phyloP scores from a whole-genome alignment of 2,888 invertebrate species.

The Eumerus sabulonum region DNA sequence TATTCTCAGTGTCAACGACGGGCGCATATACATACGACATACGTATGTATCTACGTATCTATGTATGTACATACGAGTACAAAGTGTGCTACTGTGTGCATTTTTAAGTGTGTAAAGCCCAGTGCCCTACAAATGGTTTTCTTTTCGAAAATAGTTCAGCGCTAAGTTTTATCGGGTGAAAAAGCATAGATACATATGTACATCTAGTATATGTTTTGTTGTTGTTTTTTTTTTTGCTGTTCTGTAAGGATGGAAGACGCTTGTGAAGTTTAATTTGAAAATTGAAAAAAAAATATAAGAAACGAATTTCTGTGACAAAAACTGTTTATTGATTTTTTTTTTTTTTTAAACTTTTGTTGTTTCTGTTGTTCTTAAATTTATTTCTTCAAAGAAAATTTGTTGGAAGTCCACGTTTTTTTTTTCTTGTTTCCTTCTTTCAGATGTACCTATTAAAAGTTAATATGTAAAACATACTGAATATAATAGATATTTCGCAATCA shows the following conservation, averaged over 20 bases:
- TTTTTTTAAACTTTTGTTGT: too few relatives aligned
- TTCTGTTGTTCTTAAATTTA: too few relatives aligned
- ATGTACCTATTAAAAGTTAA: slow-evolving; percentile 63
- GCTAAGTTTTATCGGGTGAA: slow-evolving; percentile 62
- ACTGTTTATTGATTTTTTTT: slow-evolving; percentile 40
- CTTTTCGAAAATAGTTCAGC: slow-evolving; percentile 66
- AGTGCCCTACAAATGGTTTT: slow-evolving; percentile 68
- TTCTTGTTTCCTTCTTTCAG: slow-evolving; percentile 62
- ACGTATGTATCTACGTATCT: slow-evolving; percentile 55
- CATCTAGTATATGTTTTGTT: too few relatives aligned
- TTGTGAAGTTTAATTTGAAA: slow-evolving; percentile 53
- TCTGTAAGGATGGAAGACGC: slow-evolving; percentile 42
- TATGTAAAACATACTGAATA: slow-evolving; percentile 63
- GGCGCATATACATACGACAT: slow-evolving; percentile 54
- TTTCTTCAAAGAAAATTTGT: slow-evolving; percentile 1
- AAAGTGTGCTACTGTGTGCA: slow-evolving; percentile 65
- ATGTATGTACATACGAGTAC: slow-evolving; percentile 54
- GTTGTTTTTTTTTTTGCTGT: too few relatives aligned
- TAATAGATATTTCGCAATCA: slow-evolving; percentile 45
- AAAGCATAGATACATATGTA: slow-evolving; percentile 44
- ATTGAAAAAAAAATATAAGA: slow-evolving; percentile 12
- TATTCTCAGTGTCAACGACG: slow-evolving; percentile 67
- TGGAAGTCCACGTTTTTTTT: slow-evolving; percentile 43
- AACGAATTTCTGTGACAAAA: not conserved
- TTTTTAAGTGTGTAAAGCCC: slow-evolving; percentile 65